Base-by-base conservation (phyloP, 1,140 invertebrate species). In the Anagrus nilaparvatae region DNA sequence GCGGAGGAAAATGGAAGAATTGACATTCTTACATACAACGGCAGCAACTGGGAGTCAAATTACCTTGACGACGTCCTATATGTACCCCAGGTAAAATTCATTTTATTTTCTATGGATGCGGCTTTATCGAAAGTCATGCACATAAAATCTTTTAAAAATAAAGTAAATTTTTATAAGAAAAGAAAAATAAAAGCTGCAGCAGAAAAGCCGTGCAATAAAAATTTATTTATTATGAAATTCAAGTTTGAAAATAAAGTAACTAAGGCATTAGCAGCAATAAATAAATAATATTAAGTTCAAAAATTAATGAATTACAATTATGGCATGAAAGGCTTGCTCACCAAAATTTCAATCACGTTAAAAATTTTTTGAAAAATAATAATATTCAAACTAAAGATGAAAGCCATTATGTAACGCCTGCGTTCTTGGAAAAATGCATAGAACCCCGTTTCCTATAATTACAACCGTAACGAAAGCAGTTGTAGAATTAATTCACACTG, bases 401-500 rank as follows among this genome's bases (percentile, higher is more conserved):
- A n/a, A n/a, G n/a, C n/a, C n/a, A n/a, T n/a, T n/a, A n/a, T 67
- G 60, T 47, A 61, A 67, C 38, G 56, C 49, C 19, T 67, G 66
- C 48, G 49, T 59, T 35, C 30, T 50, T 4, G 63, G 63, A 19
- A 69, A 67, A 47, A 55, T 58, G 29, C 55, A 61, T 43, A 12
- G 59, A 25, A 40, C 47, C 18, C 44, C 54, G 0, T 66, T 63
- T 46, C 16, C 34, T 35, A 25, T 13, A 12, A 49, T 30, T 30
- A 35, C 24, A 47, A 18, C n/a, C 50, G 53, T 37, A 47, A 58
- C 21, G 39, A 38, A 1, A 29, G 23, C 25, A 51, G 18, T 49
- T 19, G 58, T 61, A 39, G 61, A 69, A 39, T 21, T 67, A 10
- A 59, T 71, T 27, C 63, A 69, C 47, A 51, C 48, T 7, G 67